A percentile compares a stretch with the other conserved stretches of the same genome.
phyloP scores from a whole-genome alignment of 2,888 invertebrate species.

The Dorcus hopei region DNA sequence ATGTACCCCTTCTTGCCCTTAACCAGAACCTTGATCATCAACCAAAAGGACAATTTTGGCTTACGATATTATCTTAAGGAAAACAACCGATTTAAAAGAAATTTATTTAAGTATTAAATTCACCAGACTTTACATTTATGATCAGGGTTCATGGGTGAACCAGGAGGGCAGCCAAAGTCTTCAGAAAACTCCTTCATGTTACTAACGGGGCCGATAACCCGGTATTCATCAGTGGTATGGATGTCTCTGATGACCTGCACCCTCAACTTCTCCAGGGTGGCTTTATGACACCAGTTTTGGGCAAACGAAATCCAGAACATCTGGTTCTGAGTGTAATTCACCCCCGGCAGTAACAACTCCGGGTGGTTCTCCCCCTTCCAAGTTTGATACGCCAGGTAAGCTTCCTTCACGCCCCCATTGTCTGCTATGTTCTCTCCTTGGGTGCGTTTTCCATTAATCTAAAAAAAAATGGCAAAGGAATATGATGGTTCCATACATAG shows the following conservation, averaged over 20 bases:
- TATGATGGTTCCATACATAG: too few relatives aligned
- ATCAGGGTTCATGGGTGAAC: conserved; percentile 60
- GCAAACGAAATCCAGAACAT: conserved; percentile 60
- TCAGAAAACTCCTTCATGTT: conserved; percentile 60
- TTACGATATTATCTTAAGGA: too few relatives aligned
- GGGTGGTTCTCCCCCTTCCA: conserved; percentile 41
- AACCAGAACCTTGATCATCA: too few relatives aligned
- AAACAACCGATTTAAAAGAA: too few relatives aligned
- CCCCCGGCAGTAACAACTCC: conserved; percentile 40
- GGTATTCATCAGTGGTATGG: conserved; percentile 53
- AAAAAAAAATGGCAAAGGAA: conserved; percentile 9
- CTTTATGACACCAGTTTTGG: conserved; percentile 58
- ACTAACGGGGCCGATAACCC: conserved; percentile 58
- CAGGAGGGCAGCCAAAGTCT: conserved; percentile 60
- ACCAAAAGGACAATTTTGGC: too few relatives aligned
- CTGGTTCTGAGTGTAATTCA: conserved; percentile 48
- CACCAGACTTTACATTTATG: conserved; percentile 65
- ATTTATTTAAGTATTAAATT: conserved; percentile 5
- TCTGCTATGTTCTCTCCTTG: conserved; percentile 95
- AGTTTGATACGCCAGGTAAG: conserved; percentile 54
- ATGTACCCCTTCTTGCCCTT: too few relatives aligned
- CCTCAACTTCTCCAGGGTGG: conserved; percentile 42
- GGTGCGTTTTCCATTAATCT: conserved; percentile 88
- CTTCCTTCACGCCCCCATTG: conserved; percentile 90
- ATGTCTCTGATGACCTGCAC: conserved; percentile 44